Evolutionary conservation across 1,140 invertebrate species (phyloP), one percentile per base, ranked within the genome.

Genomic region (Zophobas atratus): DNA sequence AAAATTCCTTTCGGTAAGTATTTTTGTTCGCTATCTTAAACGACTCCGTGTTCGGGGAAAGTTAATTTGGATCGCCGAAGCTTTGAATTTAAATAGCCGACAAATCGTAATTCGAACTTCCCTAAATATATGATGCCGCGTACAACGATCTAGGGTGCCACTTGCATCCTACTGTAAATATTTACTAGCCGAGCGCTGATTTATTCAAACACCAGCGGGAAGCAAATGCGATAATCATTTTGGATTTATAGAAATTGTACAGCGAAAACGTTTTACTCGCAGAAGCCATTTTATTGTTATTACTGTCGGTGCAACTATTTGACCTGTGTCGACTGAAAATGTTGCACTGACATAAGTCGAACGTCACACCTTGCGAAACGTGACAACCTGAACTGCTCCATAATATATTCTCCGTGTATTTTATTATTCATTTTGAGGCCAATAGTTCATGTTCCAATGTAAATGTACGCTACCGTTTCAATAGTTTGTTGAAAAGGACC

Each of bases 1-100:
- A 94, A 94, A 83, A 92, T 92, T 80, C 90, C 96, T 76, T 95
- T 93, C 80, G 95, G 95, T 88, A 84, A 91, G 75, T 85, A 49
- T 56, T 70, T 41, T 77, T 78, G 41, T 35, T 36, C 51, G 55
- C 51, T 51, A 71, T 77, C 70, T 48, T 77, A 63, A 49, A 76
- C 56, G 39, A 76, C 60, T 67, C 20, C 60, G 39, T 67, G 60
- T 67, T 67, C 60, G 39, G 60, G 49, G 74, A 76, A 76, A 79
- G 78, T 79, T 79, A 79, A 79, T 79, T 79, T 79, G 74, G 78
- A 76, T 76, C 51, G 63, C 41, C 63, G 60, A 55, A 70, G 73
- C 67, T 60, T 70, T 76, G 74, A 75, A 79, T 79, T 72, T 55
- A 79, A 79, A 76, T 76, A 56, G 70, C 70, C 55, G 57, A 73